These are phyloP conservation scores for Wiebesia pumilae DNA, from an alignment of 1,140 invertebrate genomes.

Conservation along the genomic window DNA sequence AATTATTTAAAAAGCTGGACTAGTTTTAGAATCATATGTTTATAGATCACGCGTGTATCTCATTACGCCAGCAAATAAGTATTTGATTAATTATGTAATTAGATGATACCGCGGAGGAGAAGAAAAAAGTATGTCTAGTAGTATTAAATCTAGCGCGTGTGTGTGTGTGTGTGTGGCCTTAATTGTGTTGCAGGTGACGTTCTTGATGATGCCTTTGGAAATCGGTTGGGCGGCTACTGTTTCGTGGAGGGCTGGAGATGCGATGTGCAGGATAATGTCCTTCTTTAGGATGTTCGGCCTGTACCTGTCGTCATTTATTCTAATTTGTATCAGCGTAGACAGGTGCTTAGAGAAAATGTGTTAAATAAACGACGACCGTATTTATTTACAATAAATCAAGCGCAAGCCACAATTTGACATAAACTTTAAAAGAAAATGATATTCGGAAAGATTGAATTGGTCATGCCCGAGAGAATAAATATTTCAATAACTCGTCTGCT, in stretches of 20 bases:
- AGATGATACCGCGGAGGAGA: neutral
- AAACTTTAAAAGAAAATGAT: neutral
- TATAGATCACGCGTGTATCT: neutral
- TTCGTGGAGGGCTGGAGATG: conserved; percentile 86
- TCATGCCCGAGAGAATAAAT: neutral
- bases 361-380: neutral
- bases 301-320: conserved; percentile 89
- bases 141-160: neutral
- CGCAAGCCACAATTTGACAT: neutral
- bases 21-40: neutral
- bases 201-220: conserved; percentile 93
- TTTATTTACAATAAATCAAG: neutral
- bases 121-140: neutral
- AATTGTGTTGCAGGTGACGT: conserved; percentile 81
- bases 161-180: neutral
- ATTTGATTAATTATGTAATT: neutral
- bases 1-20: neutral
- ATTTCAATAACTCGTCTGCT: neutral
- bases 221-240: conserved; percentile 90
- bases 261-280: conserved; percentile 87
- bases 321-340: conserved; percentile 91
- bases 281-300: conserved; percentile 91
- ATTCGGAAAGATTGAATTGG: neutral
- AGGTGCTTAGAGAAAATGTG: conserved; percentile 75
- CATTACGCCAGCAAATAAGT: neutral